Conservation (phyloP, 2,797 vertebrate genomes). For the Sebastes melanostomus region DNA sequence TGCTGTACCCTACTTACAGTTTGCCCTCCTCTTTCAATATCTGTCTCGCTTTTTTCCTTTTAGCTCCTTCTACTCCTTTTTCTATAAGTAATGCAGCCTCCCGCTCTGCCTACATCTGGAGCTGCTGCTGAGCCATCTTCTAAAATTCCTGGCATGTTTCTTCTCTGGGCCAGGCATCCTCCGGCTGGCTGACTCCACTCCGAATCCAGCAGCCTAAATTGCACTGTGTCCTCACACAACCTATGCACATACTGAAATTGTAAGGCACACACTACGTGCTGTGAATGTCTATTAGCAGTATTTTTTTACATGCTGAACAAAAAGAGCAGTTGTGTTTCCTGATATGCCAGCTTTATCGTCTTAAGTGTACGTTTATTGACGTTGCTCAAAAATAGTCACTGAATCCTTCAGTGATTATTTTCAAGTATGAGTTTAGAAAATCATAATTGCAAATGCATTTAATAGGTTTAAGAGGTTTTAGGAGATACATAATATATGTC, state of each 20-base stretch:
- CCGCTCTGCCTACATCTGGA: constrained; percentile 65
- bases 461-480: not conserved
- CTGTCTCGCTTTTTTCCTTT: not conserved
- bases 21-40: constrained; percentile 11
- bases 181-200: constrained; percentile 55
- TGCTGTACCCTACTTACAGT: not conserved
- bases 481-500: not conserved
- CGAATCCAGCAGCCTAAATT: constrained; percentile 70
- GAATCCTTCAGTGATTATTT: no score
- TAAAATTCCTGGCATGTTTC: constrained; percentile 71
- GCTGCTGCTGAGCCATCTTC: constrained; percentile 50
- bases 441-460: not conserved
- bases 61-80: not conserved
- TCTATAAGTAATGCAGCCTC: constrained; percentile 39
- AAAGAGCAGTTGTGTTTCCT: not conserved
- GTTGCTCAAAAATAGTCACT: no score
- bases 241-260: constrained; percentile 37
- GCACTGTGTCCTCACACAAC: constrained; percentile 71
- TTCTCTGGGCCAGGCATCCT: constrained; percentile 55
- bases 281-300: not conserved
- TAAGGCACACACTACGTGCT: not conserved
- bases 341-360: not conserved
- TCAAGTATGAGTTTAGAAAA: not conserved
- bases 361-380: not conserved
- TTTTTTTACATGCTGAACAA: constrained; percentile 5